Base-by-base conservation (phyloP, 2,797 vertebrate species). In the Miichthys miiuy region DNA sequence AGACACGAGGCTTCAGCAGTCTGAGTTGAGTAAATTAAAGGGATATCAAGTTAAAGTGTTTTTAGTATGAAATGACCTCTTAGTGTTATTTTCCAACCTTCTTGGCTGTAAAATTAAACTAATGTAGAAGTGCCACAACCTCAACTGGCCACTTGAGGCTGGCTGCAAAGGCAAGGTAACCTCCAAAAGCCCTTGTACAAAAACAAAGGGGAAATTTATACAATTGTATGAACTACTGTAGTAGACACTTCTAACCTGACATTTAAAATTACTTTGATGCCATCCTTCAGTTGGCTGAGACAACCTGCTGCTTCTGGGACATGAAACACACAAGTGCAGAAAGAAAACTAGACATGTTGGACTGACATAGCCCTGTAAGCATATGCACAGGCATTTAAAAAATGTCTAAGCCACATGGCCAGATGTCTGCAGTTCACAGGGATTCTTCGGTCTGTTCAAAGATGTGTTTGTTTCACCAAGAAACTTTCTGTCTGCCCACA, bases 401-500 rank as follows among this genome's bases (percentile, higher is more conserved):
- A 51, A 51, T 46, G n/a, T 21, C 27, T 25, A 9, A 38, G 34
- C 34, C 6, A 21, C 5, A 30, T 9, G 21, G 47, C 25, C 46
- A 57, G 23, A 58, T 44, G 44, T 13, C 58, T 72, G 58, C 38
- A 65, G 50, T 77, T 81, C 30, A 52, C 69, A 63, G 34, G 30
- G 51, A 75, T 68, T 79, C 72, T 79, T 68, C 72, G 21, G 17
- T 68, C 72, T 63, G 21, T 46, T 55, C 17, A 38, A 81, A 66
- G 57, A 79, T 51, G 56, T 50, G 46, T 78, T 79, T 41, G 44
- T 73, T 73, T 81, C 63, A 81, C 73, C 58, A 11, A 52, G 16
- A 76, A 71, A 72, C 68, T 77, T 63, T 74, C 62, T 60, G 23
- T 82, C 84, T 74, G 60, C 84, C 69, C 79, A 88, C 81, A 58